Percentiles rank a stretch among this genome's conserved stretches.
Evolutionary conservation across 1,140 invertebrate species (phyloP).

Genomic region (Bombus turneri): DNA sequence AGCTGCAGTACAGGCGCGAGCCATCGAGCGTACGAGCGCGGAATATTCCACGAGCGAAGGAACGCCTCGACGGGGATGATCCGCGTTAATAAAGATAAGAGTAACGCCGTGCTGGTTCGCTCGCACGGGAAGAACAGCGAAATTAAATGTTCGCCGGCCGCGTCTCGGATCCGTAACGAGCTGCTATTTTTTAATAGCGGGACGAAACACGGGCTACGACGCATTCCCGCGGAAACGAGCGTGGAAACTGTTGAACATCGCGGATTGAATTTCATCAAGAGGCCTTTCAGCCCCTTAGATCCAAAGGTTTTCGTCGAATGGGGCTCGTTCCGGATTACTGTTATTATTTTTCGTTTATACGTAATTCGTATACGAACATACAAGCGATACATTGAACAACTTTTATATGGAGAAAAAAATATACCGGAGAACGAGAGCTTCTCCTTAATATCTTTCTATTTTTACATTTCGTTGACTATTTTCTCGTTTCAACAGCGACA

Average conservation of each 20-base stretch:
- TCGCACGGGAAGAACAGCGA: constrained; percentile 15
- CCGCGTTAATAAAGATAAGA: constrained; percentile 45
- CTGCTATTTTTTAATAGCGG: constrained; percentile 26
- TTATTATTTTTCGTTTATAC: neutral
- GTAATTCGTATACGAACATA: neutral
- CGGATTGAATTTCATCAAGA: neutral
- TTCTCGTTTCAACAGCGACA: neutral
- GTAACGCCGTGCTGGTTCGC: constrained; percentile 20
- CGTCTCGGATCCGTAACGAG: constrained; percentile 19
- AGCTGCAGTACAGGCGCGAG: neutral
- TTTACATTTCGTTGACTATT: neutral
- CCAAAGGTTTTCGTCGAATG: too few relatives aligned
- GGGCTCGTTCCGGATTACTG: neutral
- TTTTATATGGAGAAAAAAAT: neutral
- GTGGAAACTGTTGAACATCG: neutral
- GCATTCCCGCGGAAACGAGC: neutral
- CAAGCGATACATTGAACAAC: neutral
- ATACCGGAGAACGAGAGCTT: neutral
- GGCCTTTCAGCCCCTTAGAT: neutral
- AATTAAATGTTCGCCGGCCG: constrained; percentile 46
- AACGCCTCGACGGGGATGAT: constrained; percentile 39
- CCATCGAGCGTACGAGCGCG: neutral
- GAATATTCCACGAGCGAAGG: constrained; percentile 30
- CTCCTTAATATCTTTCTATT: neutral
- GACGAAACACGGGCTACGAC: neutral